Base-by-base conservation (phyloP, 1,140 invertebrate genomes). In the Drosophila serrata region DNA sequence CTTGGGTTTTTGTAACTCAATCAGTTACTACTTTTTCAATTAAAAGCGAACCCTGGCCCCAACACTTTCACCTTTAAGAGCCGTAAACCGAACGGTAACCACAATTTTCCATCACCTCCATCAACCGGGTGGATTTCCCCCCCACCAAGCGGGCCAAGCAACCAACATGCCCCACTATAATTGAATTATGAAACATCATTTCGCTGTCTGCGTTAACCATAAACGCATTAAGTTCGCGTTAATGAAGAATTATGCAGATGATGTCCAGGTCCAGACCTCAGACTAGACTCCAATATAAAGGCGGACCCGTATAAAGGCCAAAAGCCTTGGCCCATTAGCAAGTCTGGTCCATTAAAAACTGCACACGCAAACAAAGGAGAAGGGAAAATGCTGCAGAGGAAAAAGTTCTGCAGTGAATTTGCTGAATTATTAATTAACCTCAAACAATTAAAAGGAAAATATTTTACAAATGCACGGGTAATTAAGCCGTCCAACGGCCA, bases 151-250 rank as follows among this genome's bases (percentile, higher is more conserved):
- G 8, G 13, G 19, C 40, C 65, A 49, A 59, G 24, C 43, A 12
- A 17, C 37, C 60, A 57, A 42, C 55, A 15, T 67, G 48, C 35
- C 45, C 61, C 65, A 49, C 81, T 70, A 76, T 87, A 87, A 80
- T 88, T 88, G 56, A 87, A 87, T 87, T 87, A 87, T 88, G 70
- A 82, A 87, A 82, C 84, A 88, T 88, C 60, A 87, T 82, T 79
- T 78, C 70, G 55, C 65, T 55, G 75, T 76, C 65, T 73, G 77
- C 62, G 53, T 67, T 61, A 57, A 73, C 62, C 82, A 82, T 88
- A 84, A 88, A 88, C 72, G 80, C 85, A 82, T 87, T 88, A 87
- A 62, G 51, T 68, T 69, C 63, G 56, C 68, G 80, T 79, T 88
- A 87, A 87, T 88, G 84, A 87, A 88, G 80, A 87, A 82, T 80